Base-by-base conservation (phyloP, 2,113 vertebrate species). In the Xiphophorus couchianus region DNA sequence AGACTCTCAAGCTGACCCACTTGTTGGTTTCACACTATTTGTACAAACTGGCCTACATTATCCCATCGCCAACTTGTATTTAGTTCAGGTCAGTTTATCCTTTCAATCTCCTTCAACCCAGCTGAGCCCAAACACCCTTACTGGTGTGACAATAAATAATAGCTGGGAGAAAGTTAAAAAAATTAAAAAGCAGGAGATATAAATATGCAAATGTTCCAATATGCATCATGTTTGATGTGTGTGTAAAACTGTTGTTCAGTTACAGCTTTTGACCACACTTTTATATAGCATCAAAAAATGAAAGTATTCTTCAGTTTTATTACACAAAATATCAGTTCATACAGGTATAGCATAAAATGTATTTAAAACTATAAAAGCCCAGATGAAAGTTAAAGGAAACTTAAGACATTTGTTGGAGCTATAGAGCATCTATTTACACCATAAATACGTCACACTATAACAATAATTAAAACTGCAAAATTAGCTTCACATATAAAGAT, bases 21-120 rank as follows among this genome's bases (percentile, higher is more conserved):
- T 91, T 78, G 85, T 83, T 78, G 80, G 69, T 78, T 67, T 74
- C 61, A 60, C 33, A 64, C 29, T 62, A 33, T 88, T 69, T 60
- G 77, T 66, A 70, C 81, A 73, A 74, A 29, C 30, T 86, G 90
- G 65, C 86, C 88, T 80, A 91, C 76, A 86, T 92, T 81, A 62
- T 66, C 63, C 78, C 11, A 3, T 69, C 82, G 88, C 82, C 84
- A 88, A 61, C 80, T 73, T 78, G 71, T 72, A 85, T 84, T 90
- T 83, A 83, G 76, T 82, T 87, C 80, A 86, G 78, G 42, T 86
- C 80, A 73, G 73, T 79, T 85, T 66, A 79, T 84, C 28, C 76
- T 61, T 48, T 1, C 39, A 77, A 78, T 84, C 77, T 72, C 66
- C 61, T 90, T 86, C 81, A 87, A 78, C 78, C 74, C 25, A 86